These are phyloP conservation scores for Podargus strigoides DNA, from an alignment of 2,797 vertebrate species.

Conservation along the genomic window DNA sequence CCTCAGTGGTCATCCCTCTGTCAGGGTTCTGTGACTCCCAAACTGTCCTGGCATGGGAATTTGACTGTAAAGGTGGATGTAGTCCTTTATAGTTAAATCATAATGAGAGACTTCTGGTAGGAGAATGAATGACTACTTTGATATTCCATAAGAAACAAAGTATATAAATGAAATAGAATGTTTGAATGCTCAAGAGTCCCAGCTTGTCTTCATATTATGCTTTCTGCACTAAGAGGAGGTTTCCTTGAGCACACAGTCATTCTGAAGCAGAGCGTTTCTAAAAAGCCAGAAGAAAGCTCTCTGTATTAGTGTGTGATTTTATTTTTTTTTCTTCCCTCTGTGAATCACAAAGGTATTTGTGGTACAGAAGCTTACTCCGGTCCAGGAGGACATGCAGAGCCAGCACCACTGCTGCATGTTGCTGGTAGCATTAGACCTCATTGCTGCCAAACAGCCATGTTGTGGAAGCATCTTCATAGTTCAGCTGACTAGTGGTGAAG, in stretches of 20 bases:
- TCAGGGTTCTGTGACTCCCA: background rate
- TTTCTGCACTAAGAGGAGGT: background rate
- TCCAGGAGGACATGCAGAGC: background rate
- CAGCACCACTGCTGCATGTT: background rate
- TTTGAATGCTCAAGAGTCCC: background rate
- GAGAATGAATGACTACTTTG: background rate
- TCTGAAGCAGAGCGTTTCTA: background rate
- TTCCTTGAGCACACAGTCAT: background rate
- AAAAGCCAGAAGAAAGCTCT: background rate
- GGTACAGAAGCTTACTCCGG: background rate
- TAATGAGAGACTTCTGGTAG: background rate
- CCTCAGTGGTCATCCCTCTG: background rate
- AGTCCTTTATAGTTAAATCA: background rate
- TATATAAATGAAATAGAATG: background rate
- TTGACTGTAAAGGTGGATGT: background rate
- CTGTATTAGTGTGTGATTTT: background rate
- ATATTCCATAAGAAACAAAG: background rate
- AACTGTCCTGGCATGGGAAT: background rate
- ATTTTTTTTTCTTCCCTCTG: background rate
- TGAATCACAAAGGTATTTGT: background rate
- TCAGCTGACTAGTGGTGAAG: constrained; percentile 21
- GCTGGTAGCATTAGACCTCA: background rate
- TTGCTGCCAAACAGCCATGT: constrained; percentile 23
- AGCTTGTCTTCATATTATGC: background rate
- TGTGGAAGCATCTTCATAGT: constrained; percentile 13